Percentiles rank a stretch among this genome's conserved stretches.
These are phyloP conservation scores for Eubucco bourcierii DNA, from an alignment of 2,113 vertebrate species.

Conservation along the genomic window DNA sequence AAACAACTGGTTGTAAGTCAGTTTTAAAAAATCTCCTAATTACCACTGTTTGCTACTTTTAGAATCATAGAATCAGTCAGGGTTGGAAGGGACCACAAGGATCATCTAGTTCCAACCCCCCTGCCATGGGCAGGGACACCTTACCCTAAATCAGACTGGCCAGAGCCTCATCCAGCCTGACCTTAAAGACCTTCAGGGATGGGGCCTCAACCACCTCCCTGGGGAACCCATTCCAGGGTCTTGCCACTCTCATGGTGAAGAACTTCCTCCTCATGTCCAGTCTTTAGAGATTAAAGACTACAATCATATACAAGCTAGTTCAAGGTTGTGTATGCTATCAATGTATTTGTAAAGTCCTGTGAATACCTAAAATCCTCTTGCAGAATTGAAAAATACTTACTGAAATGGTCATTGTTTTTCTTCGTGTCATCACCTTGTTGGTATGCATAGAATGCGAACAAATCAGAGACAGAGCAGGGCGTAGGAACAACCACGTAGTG, in stretches of 20 bases:
- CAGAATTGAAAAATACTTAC: background rate
- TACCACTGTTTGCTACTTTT: background rate
- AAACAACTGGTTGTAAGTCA: background rate
- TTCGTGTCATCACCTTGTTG: background rate
- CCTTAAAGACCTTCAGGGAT: too few species aligned
- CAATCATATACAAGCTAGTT: background rate
- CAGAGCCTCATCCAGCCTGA: too few species aligned
- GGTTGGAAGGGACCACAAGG: too few species aligned
- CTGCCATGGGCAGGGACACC: too few species aligned
- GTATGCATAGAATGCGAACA: background rate
- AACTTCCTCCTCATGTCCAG: too few species aligned
- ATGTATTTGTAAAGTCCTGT: background rate
- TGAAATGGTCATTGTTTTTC: background rate
- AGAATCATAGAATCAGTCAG: background rate
- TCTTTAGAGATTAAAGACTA: background rate
- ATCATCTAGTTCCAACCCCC: too few species aligned
- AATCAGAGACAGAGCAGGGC: background rate
- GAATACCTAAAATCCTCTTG: background rate
- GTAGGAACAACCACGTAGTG: rapidly evolving
- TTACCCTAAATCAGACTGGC: too few species aligned
- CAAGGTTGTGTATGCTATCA: background rate
- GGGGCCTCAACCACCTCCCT: too few species aligned
- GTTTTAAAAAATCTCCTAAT: background rate
- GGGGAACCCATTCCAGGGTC: too few species aligned
- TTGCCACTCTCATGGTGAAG: too few species aligned